These are phyloP conservation scores for Strix occidentalis DNA, from an alignment of 2,797 vertebrate genomes.

Conservation along the genomic window DNA sequence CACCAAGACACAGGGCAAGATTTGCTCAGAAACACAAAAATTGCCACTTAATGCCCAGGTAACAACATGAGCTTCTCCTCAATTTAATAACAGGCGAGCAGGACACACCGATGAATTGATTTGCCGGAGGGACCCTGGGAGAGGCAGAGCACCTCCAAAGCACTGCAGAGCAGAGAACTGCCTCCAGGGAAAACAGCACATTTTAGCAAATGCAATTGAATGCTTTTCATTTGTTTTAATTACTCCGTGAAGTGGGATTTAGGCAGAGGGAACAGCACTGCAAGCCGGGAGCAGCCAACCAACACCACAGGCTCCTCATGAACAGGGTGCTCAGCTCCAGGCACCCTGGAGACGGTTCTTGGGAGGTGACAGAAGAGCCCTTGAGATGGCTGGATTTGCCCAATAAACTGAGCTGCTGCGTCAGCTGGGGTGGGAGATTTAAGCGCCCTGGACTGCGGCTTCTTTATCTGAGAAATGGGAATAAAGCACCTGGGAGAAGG, in stretches of 20 bases:
- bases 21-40: not conserved
- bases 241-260: not conserved
- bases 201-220: not conserved
- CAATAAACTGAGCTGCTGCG: not conserved
- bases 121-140: not conserved
- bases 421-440: not conserved
- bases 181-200: not conserved
- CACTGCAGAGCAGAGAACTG: not conserved
- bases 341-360: not conserved
- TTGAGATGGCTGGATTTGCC: not conserved
- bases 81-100: not conserved
- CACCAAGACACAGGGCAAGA: no score
- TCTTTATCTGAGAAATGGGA: not conserved
- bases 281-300: not conserved
- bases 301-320: not conserved
- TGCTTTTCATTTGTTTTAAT: not conserved
- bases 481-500: not conserved
- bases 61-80: not conserved
- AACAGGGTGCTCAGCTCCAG: slow-evolving; percentile 20
- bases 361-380: not conserved
- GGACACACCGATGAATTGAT: not conserved
- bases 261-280: slow-evolving; percentile 1
- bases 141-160: not conserved
- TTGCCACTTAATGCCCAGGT: not conserved
- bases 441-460: not conserved